Conservation (phyloP, 2,797 vertebrate genomes). For the Nothura maculosa region DNA sequence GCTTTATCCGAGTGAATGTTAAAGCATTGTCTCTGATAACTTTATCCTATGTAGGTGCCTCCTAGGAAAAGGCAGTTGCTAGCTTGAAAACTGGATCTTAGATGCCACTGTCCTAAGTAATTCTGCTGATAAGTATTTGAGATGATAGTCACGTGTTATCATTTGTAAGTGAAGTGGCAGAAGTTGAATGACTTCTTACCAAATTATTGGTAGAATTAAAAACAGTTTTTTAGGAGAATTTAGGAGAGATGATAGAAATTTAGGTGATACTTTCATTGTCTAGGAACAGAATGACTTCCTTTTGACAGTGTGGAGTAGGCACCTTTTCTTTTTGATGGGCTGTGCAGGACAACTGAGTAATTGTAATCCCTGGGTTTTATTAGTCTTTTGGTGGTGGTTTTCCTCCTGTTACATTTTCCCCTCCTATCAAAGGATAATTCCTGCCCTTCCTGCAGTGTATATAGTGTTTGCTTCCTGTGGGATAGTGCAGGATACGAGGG, state of each 20-base stretch:
- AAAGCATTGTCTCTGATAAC: neutral
- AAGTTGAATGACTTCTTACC: neutral
- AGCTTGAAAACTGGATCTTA: constrained; percentile 17
- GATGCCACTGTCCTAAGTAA: neutral
- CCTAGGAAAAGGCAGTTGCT: neutral
- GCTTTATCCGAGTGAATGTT: neutral
- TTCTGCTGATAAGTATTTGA: neutral
- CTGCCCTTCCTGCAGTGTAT: neutral
- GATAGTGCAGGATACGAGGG: neutral
- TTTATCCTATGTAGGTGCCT: neutral
- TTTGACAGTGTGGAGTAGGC: neutral
- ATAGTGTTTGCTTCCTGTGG: neutral
- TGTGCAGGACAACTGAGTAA: neutral
- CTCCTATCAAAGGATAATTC: neutral
- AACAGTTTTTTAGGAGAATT: constrained; percentile 2
- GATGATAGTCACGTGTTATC: neutral
- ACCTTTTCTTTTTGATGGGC: neutral
- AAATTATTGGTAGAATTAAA: neutral
- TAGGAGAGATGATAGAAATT: neutral
- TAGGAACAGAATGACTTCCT: neutral
- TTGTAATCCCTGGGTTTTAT: constrained; percentile 2
- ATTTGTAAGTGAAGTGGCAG: neutral
- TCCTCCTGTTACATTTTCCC: neutral
- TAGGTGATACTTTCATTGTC: neutral
- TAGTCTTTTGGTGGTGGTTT: neutral